Evolutionary conservation across 2,797 vertebrate species (phyloP).

Genomic region (Schizopygopsis pylzovi): DNA sequence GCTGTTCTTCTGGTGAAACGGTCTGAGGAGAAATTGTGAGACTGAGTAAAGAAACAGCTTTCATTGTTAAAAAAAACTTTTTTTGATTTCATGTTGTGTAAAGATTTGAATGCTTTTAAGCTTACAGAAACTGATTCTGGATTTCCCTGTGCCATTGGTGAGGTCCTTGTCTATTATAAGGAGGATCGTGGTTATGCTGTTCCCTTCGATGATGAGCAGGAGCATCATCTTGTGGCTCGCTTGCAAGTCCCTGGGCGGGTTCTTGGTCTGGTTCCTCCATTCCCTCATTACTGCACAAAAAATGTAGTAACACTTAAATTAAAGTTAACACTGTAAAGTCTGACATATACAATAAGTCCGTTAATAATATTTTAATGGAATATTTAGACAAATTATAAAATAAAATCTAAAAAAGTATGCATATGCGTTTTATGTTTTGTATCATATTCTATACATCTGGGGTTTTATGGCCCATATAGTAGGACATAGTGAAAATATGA

Average conservation of each 20-base stretch:
- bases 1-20: constrained; percentile 35
- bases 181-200: neutral
- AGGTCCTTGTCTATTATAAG: constrained; percentile 19
- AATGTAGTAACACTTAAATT: neutral
- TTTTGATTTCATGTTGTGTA: neutral
- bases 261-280: constrained; percentile 70
- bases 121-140: constrained; percentile 19
- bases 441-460: too few relatives aligned
- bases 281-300: constrained; percentile 68
- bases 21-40: constrained; percentile 51
- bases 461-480: too few relatives aligned
- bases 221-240: neutral
- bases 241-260: constrained; percentile 61
- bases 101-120: neutral
- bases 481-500: too few relatives aligned
- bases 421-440: too few relatives aligned
- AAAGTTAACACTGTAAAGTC: neutral
- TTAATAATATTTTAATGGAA: neutral
- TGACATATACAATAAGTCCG: neutral
- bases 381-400: too few relatives aligned
- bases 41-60: neutral
- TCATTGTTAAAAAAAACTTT: neutral
- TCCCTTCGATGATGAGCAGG: constrained; percentile 11
- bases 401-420: too few relatives aligned
- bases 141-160: neutral